Evolutionary conservation across 1,140 invertebrate genomes (phyloP), one percentile per base, ranked within the genome.

Genomic region (Yoshiicerus persimilis): DNA sequence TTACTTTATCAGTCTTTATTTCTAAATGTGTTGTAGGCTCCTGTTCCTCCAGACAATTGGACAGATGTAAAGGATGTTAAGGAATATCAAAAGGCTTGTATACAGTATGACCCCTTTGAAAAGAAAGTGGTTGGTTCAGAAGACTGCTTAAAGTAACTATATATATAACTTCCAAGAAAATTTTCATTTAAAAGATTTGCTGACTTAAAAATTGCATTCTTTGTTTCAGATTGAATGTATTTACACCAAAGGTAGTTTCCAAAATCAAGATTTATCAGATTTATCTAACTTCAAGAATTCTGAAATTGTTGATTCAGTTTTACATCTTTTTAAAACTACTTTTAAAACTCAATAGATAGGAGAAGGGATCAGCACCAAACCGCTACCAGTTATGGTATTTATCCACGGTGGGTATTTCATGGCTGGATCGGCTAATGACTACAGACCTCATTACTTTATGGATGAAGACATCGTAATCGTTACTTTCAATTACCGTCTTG

Each of bases 131-230:
- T 87, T 13, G 94, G 94, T 0, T 91, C 93, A 16, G 96, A 97
- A 91, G 96, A 96, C 92, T 96, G 96, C 64, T 32, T 89, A 8
- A 85, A 41, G 36, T 32, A 56, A 4, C 1, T 20, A 56, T n/a
- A 56, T n/a, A n/a, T 2, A 6, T 41, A 41, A 2, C 10, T 11
- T 41, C 10, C 16, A 47, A 20, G 20, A 56, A 56, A 56, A n/a
- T 20, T n/a, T 5, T 13, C 4, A 47, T 16, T 11, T 2, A 47
- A 4, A 16, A 47, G n/a, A 56, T 20, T 2, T 20, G 4, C 5
- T 47, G 13, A 47, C 4, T 47, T 47, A 91, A 93, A 13, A 96
- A 97, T 91, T 95, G 96, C 92, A 96, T 96, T 77, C 39, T 88
- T 0, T 75, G 27, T 38, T 36, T n/a, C 47, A 56, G 47, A 56